Evolutionary conservation across 2,888 invertebrate species (phyloP), one percentile per base, ranked within the genome.

Genomic region (Chrysotoxum bicinctum): DNA sequence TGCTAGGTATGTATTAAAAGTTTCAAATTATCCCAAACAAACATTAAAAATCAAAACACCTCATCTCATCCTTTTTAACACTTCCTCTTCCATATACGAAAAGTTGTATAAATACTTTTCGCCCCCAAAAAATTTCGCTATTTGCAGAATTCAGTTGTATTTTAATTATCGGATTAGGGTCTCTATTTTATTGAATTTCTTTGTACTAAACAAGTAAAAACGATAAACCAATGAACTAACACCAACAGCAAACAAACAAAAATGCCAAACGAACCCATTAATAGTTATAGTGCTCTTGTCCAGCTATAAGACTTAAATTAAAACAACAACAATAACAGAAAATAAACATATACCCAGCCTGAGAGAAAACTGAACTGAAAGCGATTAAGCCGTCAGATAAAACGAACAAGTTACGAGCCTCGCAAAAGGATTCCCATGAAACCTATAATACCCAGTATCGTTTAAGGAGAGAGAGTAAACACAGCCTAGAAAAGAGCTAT

Each of bases 111-210:
- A 16, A 32, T 32, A 66, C 74, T 52, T 54, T 79, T 64, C 69
- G 48, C n/a, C 19, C 26, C 4, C 7, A 26, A 30, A 60, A 37
- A 52, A 35, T 37, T 62, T 23, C 50, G 54, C 60, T 52, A 45
- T 58, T 69, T 50, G 26, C 52, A 48, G 45, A 45, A 83, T 64
- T 64, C 30, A 37, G 50, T 40, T 75, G 84, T 79, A 75, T 84
- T 84, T 84, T 84, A 84, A 84, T 84, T 80, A 84, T 80, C 84
- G 80, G 84, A 80, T 84, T 84, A 84, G 80, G 60, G 75, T 80
- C 60, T 72, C 66, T 74, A 56, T 64, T 84, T 80, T 84, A 84
- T 84, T 84, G 80, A 84, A 84, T 76, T 80, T 70, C 72, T 72
- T 72, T 32, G 43, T 6, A 40, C 60, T 12, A 75, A 75, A 72